Evolutionary conservation across 2,113 vertebrate species (phyloP).

Genomic region (Alethe castanea): DNA sequence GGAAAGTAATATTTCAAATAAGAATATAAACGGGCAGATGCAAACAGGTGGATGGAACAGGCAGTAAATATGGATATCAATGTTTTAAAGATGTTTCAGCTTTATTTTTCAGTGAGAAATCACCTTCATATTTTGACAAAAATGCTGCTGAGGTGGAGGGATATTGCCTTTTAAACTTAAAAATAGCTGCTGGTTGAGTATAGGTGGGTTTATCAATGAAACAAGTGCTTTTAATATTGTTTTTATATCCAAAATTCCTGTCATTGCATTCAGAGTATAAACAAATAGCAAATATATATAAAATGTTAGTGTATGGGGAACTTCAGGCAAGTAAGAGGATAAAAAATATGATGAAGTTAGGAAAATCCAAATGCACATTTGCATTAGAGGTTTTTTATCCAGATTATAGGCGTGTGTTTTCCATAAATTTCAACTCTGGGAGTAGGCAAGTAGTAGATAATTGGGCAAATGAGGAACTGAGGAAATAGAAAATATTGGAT

Average conservation of each 20-base stretch:
- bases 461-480: neutral
- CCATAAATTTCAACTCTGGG: neutral
- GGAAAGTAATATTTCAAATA: neutral
- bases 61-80: neutral
- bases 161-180: neutral
- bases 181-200: neutral
- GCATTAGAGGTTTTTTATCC: neutral
- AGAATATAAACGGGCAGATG: neutral
- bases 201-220: neutral
- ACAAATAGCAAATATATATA: neutral
- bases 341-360: neutral
- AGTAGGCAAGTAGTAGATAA: neutral
- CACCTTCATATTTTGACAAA: neutral
- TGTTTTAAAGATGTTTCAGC: neutral
- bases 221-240: neutral
- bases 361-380: neutral
- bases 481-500: neutral
- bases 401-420: neutral
- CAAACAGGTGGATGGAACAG: neutral
- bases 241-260: neutral
- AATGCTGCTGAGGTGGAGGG: neutral
- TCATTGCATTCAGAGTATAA: neutral
- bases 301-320: neutral
- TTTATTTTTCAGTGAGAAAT: neutral
- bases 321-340: neutral